A percentile compares a stretch with the other conserved stretches of the same genome.
Conservation (phyloP, 2,113 vertebrate genomes). For the Nyctibius bracteatus region DNA sequence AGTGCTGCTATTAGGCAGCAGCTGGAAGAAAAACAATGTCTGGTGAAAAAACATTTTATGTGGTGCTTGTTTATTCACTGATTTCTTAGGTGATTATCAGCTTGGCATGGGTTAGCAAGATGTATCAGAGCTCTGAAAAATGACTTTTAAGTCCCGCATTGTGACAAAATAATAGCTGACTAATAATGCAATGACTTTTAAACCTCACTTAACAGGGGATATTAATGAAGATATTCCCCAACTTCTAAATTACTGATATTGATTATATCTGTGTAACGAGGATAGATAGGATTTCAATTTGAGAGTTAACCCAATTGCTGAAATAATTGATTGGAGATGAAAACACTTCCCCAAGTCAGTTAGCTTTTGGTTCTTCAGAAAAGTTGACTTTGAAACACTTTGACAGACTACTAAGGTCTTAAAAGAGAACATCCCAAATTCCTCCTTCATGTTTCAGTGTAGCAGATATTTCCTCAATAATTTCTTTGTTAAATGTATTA, state of each 20-base stretch:
- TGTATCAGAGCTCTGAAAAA: background rate
- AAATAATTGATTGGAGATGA: conserved; percentile 36
- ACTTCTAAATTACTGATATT: conserved; percentile 36
- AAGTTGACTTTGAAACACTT: background rate
- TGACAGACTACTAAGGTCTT: background rate
- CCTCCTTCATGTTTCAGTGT: background rate
- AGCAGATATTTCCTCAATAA: background rate
- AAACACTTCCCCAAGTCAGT: background rate
- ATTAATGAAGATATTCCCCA: conserved; percentile 49
- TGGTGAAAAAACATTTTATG: background rate
- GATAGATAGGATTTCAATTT: conserved; percentile 52
- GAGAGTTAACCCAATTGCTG: background rate
- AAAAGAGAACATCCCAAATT: background rate
- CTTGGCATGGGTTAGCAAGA: background rate
- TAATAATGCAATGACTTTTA: background rate
- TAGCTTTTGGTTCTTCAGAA: conserved; percentile 7
- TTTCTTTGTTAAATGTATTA: background rate
- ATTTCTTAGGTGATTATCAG: background rate
- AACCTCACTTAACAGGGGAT: background rate
- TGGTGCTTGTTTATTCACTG: background rate
- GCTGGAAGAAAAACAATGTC: background rate
- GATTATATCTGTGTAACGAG: conserved; percentile 38
- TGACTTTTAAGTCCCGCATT: background rate
- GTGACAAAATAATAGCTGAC: background rate
- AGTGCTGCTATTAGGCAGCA: background rate